Evolutionary conservation across 2,888 invertebrate species (phyloP).

Genomic region (Ochlodes sylvanus): DNA sequence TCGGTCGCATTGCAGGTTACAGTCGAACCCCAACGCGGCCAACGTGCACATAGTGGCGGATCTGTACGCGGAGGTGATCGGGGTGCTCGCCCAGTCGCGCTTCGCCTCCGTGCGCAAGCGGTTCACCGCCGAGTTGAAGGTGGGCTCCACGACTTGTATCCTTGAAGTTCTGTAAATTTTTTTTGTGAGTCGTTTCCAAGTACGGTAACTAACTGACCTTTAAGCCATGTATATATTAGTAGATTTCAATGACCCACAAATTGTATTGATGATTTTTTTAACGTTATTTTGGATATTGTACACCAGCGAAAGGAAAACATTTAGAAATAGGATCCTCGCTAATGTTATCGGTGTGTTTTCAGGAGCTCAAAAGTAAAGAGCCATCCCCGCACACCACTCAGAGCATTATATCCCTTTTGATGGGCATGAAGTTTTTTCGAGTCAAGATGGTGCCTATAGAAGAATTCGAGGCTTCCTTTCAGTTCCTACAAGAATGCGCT

Average conservation of each 20-base stretch:
- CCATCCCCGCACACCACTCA: constrained; percentile 96
- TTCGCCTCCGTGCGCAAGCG: constrained; percentile 96
- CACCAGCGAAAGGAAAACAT: no score
- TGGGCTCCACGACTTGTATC: constrained; percentile 45
- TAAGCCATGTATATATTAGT: no score
- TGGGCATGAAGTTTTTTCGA: constrained; percentile 99
- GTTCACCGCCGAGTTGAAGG: constrained; percentile 97
- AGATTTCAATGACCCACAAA: no score
- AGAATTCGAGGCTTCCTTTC: constrained; percentile 99
- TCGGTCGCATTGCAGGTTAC: constrained; percentile 84
- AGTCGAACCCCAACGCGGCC: constrained; percentile 96
- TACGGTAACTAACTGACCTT: no score
- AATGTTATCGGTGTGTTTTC: constrained; percentile 4
- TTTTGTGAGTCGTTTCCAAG: no score
- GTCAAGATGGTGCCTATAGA: constrained; percentile 99
- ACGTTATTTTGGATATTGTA: no score
- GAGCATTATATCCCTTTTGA: constrained; percentile 97
- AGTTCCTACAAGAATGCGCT: constrained; percentile 99
- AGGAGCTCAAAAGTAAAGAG: constrained; percentile 90
- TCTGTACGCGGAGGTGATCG: constrained; percentile 98
- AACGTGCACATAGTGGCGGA: constrained; percentile 99
- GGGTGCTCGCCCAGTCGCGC: constrained; percentile 96
- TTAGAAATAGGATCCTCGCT: no score
- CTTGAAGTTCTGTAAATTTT: no score
- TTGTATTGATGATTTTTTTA: no score